Base-by-base conservation (phyloP, 2,113 vertebrate genomes). In the Meles meles region DNA sequence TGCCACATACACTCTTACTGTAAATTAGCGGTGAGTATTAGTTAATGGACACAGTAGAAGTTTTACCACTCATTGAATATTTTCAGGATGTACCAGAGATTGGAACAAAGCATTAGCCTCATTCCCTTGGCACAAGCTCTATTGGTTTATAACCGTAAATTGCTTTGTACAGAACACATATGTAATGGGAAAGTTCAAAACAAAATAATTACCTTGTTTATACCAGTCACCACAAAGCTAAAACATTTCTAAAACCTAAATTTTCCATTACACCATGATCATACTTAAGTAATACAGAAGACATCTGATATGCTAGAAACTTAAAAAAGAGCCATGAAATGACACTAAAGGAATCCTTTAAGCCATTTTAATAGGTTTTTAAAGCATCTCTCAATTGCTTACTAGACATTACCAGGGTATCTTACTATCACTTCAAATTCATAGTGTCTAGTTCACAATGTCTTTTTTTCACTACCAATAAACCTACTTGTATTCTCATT, bases 11-110 rank as follows among this genome's bases (percentile, higher is more conserved):
- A 91, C 77, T 76, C 91, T 65, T 81, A 88, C 37, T 91, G 72
- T 93, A 96, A 98, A 96, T 97, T 44, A 97, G 69, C 61, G 27
- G n/a, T 6, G 37, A 59, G 27, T 67, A 88, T 88, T 95, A 69
- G 94, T 97, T 95, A 98, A 98, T 98, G 90, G 95, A n/a, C 59
- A 95, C 95, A 97, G 95, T 96, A 96, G 92, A 88, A 94, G 55
- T 89, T 92, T 90, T 65, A 94, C n/a, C 92, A 83, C 93, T 96
- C 71, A 93, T 86, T 95, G 94, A 93, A 55, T 49, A 96, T 96
- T 96, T 98, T 84, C 85, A 87, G 82, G 57, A 79, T 93, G 96
- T 84, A 82, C 84, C 80, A 67, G 67, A 79, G 61, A 96, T 25
- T 3, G 21, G 47, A 95, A 97, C 82, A 87, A 92, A 65, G 88